Percentiles rank a stretch among this genome's conserved stretches.
phyloP scores from a whole-genome alignment of 1,140 invertebrate species.

The Neotoxoptera formosana region DNA sequence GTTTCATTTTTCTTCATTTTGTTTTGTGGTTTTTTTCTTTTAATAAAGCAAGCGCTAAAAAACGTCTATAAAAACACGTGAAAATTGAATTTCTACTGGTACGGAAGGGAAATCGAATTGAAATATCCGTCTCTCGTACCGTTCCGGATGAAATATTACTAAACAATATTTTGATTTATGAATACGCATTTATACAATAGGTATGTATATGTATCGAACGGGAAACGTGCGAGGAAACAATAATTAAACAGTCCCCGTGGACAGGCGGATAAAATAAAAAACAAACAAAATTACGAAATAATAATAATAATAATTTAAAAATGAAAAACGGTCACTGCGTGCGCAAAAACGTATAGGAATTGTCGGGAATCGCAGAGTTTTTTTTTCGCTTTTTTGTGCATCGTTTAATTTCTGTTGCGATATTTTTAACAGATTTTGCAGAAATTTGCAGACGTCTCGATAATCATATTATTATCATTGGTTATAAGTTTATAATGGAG shows the following conservation, averaged over 20 bases:
- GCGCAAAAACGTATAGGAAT: neutral
- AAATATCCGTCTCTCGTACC: constrained; percentile 27
- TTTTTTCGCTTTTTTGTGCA: neutral
- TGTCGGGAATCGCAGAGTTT: neutral
- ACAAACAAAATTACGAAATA: neutral
- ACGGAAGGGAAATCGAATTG: neutral
- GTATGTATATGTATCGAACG: neutral
- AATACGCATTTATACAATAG: constrained; percentile 24
- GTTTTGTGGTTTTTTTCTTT: neutral
- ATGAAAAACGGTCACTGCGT: neutral
- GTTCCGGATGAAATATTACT: neutral
- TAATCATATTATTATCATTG: neutral
- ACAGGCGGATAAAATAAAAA: neutral
- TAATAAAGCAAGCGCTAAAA: constrained; percentile 2
- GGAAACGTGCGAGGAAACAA: neutral
- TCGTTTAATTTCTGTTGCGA: neutral
- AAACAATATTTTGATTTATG: constrained; percentile 46
- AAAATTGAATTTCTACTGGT: constrained; percentile 18
- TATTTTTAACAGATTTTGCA: too few relatives aligned
- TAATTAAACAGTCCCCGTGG: neutral
- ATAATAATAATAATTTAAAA: neutral
- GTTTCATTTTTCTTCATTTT: constrained; percentile 14
- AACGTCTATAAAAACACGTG: neutral
- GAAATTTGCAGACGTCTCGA: neutral
- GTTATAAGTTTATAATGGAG: too few relatives aligned